These are phyloP conservation scores for Polypedilum vanderplanki DNA, from an alignment of 1,140 invertebrate genomes.

Conservation along the genomic window DNA sequence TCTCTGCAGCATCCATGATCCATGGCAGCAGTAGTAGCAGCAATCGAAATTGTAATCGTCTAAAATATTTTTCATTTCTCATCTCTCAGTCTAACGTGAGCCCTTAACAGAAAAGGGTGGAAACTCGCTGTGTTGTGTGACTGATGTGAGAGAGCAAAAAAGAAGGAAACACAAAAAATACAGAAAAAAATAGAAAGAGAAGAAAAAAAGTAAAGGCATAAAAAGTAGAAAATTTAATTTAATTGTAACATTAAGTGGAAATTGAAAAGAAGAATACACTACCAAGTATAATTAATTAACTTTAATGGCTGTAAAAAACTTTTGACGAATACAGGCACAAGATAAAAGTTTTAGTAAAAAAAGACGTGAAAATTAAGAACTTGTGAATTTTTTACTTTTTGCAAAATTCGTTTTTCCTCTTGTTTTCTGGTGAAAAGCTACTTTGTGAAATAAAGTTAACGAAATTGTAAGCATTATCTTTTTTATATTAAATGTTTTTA, in stretches of 20 bases:
- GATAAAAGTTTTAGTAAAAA: background rate
- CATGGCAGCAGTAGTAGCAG: no score
- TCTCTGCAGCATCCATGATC: background rate
- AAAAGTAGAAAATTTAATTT: background rate
- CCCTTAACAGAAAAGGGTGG: conserved; percentile 25
- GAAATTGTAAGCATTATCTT: no score
- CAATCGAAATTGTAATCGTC: background rate
- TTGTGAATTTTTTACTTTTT: conserved; percentile 1
- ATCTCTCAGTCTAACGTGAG: conserved; percentile 26
- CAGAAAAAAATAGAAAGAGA: background rate
- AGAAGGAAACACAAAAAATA: background rate
- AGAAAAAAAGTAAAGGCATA: background rate
- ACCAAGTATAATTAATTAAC: background rate
- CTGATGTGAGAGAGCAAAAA: background rate
- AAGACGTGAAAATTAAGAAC: no score
- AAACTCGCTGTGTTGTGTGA: conserved; percentile 21
- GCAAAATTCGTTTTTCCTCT: background rate
- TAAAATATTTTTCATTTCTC: conserved; percentile 7
- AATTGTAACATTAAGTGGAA: background rate
- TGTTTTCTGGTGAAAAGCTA: background rate
- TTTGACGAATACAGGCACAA: background rate
- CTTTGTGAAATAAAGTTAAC: no score
- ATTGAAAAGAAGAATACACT: background rate
- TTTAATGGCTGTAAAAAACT: conserved; percentile 14
- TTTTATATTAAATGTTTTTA: no score